Evolutionary conservation across 2,888 invertebrate species (phyloP), one percentile per base, ranked within the genome.

Genomic region (Geophilus truncorum): DNA sequence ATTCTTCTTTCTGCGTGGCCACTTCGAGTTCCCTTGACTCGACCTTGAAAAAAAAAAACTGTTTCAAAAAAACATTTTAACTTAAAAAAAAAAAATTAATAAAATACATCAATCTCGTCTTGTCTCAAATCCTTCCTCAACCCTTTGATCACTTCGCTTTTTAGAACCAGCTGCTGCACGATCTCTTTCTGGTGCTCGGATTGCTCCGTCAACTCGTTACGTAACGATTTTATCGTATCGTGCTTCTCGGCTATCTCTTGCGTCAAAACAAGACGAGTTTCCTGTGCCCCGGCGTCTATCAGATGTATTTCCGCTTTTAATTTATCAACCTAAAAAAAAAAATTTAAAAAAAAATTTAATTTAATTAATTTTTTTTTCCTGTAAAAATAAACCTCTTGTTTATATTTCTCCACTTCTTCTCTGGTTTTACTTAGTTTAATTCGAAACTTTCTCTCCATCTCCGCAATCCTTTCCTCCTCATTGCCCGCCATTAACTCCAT

Each of bases 161-260:
- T 79, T 3, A 79, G 36, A 4, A 79, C 79, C 79, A 79, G 36
- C 62, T 79, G 79, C 18, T 79, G 79, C 23, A 79, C 79, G 18
- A 62, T 62, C 62, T 79, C 79, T 36, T 79, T 79, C 18, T 79
- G 79, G 23, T 79, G 79, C 10, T 30, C 57, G 12, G 57, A 15
- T 36, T 79, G 79, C 10, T 79, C 79, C 18, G 21, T 28, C n/a
- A 79, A 28, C 9, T 79, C 79, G 2, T 79, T 62, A 5, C 79
- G 57, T 21, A 79, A 12, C 5, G 21, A 6, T 36, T 62, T 79
- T 32, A 79, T 79, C 36, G 28, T 32, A 10, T 79, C 79, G 57
- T 62, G 62, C 30, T 36, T 28, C 30, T 57, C 79, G 9, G 62
- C 79, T n/a, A 79, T 79, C 77, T 77, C 77, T 2, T 77, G 77